Evolutionary conservation across 2,888 invertebrate species (phyloP).

Genomic region (Disparrhopalites patrizii): DNA sequence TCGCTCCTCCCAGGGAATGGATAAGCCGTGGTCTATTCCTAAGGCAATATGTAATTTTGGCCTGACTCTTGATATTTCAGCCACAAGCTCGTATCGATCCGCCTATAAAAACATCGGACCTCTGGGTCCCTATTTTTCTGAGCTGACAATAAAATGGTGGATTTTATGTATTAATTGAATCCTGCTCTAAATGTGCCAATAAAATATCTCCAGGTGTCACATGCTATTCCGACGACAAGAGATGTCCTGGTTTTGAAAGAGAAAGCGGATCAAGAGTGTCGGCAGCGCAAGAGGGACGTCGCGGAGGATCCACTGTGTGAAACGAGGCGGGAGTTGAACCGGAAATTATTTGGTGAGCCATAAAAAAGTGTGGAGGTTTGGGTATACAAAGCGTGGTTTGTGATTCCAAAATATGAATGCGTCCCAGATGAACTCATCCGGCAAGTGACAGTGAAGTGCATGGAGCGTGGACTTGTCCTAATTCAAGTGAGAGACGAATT

Average conservation of each 20-base stretch:
- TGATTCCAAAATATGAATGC: neutral
- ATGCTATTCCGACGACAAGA: neutral
- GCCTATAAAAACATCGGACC: neutral
- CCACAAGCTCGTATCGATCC: neutral
- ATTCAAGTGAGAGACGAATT: slow-evolving; percentile 16
- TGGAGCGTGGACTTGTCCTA: slow-evolving; percentile 10
- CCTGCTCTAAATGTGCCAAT: neutral
- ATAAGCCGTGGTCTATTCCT: neutral
- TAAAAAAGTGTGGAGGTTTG: neutral
- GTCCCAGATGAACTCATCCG: slow-evolving; percentile 17
- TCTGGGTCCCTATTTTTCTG: neutral
- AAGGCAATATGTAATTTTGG: neutral
- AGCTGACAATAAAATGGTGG: neutral
- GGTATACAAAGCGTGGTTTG: neutral
- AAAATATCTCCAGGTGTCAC: neutral
- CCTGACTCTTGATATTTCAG: neutral
- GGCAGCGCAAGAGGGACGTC: neutral
- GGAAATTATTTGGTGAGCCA: neutral
- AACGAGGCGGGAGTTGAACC: neutral
- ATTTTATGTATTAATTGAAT: neutral
- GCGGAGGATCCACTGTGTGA: slow-evolving; percentile 9
- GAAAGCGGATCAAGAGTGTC: neutral
- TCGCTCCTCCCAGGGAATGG: slow-evolving; percentile 2
- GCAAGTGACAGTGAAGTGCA: slow-evolving; percentile 6
- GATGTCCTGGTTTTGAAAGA: slow-evolving; percentile 8